Evolutionary conservation across 2,888 invertebrate species (phyloP).

Genomic region (Pseudeuparius sepicola): DNA sequence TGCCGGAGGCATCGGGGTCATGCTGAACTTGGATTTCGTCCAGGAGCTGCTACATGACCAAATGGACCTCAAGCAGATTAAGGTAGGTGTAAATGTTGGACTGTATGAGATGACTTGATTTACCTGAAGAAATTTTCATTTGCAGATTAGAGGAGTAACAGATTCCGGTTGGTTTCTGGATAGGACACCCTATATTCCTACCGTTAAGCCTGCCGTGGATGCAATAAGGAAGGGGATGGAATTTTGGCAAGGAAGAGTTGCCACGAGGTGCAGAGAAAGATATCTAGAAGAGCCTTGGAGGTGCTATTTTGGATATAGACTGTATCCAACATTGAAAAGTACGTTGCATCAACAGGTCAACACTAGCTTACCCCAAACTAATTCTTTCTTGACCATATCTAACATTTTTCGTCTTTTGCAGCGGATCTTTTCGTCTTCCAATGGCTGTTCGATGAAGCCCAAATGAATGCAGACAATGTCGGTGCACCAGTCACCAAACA

Average conservation of each 20-base stretch:
- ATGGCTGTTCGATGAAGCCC: slow-evolving; percentile 92
- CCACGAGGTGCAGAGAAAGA: slow-evolving; percentile 61
- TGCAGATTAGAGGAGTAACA: slow-evolving; percentile 76
- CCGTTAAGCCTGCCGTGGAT: slow-evolving; percentile 43
- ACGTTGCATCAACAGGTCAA: slow-evolving; percentile 33
- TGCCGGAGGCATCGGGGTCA: slow-evolving; percentile 89
- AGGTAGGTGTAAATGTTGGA: no score
- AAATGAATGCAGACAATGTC: slow-evolving; percentile 86
- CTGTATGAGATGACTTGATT: no score
- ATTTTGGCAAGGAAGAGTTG: slow-evolving; percentile 71
- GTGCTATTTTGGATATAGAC: slow-evolving; percentile 83
- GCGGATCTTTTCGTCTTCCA: slow-evolving; percentile 90
- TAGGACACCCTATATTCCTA: slow-evolving; percentile 62
- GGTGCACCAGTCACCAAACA: slow-evolving; percentile 79
- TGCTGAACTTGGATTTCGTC: slow-evolving; percentile 80
- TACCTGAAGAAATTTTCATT: no score
- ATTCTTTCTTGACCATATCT: no score
- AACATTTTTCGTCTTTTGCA: no score
- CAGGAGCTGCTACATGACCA: slow-evolving; percentile 57
- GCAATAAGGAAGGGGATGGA: slow-evolving; percentile 66
- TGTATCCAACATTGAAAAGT: slow-evolving; percentile 78
- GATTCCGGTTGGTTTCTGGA: slow-evolving; percentile 96
- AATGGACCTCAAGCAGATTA: slow-evolving; percentile 45
- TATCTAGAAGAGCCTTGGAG: slow-evolving; percentile 73
- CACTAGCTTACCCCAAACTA: neutral